A percentile compares a stretch with the other conserved stretches of the same genome.
phyloP scores from a whole-genome alignment of 2,113 vertebrate genomes.

The Myotis yumanensis region DNA sequence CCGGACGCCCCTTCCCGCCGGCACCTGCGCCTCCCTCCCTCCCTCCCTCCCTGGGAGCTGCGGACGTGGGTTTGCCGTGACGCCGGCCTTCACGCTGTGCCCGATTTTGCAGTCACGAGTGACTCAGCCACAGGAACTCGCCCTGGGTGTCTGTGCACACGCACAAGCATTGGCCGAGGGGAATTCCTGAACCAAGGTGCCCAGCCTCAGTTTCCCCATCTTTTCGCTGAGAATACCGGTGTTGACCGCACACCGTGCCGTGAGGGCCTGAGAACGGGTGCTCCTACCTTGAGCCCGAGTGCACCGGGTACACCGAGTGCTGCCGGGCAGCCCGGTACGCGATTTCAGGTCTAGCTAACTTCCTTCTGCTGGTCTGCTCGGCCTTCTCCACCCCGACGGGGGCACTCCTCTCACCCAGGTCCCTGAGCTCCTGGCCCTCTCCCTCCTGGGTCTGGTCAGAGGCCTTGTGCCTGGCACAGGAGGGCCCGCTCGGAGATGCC shows the following conservation, averaged over 20 bases:
- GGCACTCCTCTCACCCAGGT: background rate
- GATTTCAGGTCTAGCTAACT: rapidly evolving
- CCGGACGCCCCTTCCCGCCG: too few species aligned
- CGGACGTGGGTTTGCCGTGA: too few species aligned
- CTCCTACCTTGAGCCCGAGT: background rate
- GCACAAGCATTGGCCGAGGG: background rate
- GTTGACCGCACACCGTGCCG: background rate
- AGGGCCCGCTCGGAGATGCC: too few species aligned
- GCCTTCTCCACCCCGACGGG: background rate
- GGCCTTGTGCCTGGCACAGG: rapidly evolving
- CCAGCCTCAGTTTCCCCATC: background rate
- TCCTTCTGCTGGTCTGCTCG: background rate
- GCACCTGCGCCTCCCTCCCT: too few species aligned
- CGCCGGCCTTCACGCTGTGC: too few species aligned
- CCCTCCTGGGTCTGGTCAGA: background rate
- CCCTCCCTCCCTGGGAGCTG: too few species aligned
- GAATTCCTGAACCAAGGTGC: background rate
- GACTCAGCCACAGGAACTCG: background rate
- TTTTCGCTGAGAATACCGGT: background rate
- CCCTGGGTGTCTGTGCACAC: too few species aligned
- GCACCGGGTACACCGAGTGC: too few species aligned
- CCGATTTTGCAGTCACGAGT: background rate
- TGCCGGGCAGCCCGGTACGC: too few species aligned
- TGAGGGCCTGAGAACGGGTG: background rate
- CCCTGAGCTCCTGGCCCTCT: too few species aligned